These are phyloP conservation scores for Syritta pipiens DNA, from an alignment of 2,888 invertebrate genomes.

Conservation along the genomic window DNA sequence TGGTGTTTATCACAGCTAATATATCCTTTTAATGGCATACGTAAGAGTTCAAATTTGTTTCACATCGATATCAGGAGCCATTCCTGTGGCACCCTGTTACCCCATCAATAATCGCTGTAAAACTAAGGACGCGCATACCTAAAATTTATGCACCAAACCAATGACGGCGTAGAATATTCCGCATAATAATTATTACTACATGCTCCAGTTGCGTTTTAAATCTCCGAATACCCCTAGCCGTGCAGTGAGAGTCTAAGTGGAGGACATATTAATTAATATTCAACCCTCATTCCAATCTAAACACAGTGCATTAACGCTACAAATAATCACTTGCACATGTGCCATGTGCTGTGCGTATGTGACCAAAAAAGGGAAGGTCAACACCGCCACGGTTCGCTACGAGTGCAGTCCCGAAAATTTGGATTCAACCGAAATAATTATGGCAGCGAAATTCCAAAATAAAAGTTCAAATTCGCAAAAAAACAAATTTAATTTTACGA, in stretches of 20 bases:
- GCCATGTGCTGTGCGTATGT: no score
- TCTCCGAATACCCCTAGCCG: neutral
- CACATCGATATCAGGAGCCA: no score
- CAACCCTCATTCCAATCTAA: neutral
- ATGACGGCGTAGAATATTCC: slow-evolving; percentile 1
- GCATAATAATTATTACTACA: slow-evolving; percentile 27
- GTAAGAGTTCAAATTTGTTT: no score
- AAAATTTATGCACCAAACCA: neutral
- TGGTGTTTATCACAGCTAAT: no score
- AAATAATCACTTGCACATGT: neutral
- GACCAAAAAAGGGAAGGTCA: no score
- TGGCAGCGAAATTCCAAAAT: no score
- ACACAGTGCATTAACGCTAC: neutral
- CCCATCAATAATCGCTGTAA: neutral
- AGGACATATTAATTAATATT: slow-evolving; percentile 14
- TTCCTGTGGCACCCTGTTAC: slow-evolving; percentile 8
- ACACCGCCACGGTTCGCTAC: no score
- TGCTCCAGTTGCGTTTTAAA: slow-evolving; percentile 4
- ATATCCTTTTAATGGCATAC: no score
- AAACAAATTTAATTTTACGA: no score
- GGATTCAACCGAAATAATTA: no score
- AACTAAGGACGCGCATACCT: neutral
- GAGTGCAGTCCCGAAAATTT: no score
- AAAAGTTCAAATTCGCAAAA: no score
- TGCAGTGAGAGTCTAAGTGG: neutral